Base-by-base conservation (phyloP, 2,888 invertebrate species). In the Ptilodon capucinus region DNA sequence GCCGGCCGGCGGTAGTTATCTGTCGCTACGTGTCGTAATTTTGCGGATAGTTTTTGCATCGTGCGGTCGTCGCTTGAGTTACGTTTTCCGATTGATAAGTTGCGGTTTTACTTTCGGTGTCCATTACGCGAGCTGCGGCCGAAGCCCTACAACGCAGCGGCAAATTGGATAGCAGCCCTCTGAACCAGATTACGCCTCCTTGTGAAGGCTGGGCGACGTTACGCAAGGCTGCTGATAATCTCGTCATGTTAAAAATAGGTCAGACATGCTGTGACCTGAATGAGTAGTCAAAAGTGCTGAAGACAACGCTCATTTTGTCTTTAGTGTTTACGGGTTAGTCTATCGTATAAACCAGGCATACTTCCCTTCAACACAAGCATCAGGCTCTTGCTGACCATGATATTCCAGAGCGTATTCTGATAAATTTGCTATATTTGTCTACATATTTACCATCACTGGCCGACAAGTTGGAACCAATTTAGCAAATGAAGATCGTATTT, bases 151-250 rank as follows among this genome's bases (percentile, higher is more conserved):
- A 81, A 80, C 63, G 62, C 71, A 64, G 69, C 70, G 61, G 81
- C 74, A 89, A 90, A 91, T 90, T 90, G 90, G 90, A 91, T 89
- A 74, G 64, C 73, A 78, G 76, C 77, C 80, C 79, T 78, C 74
- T 74, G 79, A 80, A 82, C 78, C 78, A 80, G 88, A 86, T 88
- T 82, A 90, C 71, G 69, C 68, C 68, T 79, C 81, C 75, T 78
- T 73, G 71, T 68, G 81, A 87, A 87, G 86, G 86, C 74, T 84
- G 71, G 51, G 52, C 45, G 58, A 54, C 64, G 63, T 82, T 85
- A 80, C 76, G 74, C 75, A 82, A 85, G 61, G 64, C 69, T 54
- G 58, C 51, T 40, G 52, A 65, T 76, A 76, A 76, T 74, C 74
- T 71, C 63, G 61, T 69, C 64, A 53, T 59, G 50, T 62, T 72